phyloP scores from a whole-genome alignment of 2,113 vertebrate species.

The Xenus cinereus region DNA sequence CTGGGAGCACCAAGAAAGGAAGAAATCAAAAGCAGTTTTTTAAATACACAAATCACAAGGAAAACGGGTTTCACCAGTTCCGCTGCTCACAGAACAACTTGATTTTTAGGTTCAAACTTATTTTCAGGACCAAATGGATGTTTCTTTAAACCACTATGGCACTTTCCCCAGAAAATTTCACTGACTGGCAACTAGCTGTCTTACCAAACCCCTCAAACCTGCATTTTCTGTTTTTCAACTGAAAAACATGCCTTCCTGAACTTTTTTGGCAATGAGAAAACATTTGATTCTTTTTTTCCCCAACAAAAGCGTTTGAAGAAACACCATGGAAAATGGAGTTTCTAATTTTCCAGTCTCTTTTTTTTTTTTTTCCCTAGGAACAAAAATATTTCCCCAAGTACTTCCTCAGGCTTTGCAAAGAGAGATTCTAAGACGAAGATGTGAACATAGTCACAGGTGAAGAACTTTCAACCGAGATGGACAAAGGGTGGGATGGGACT shows the following conservation, averaged over 20 bases:
- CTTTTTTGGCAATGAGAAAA: neutral
- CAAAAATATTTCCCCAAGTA: neutral
- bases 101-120: neutral
- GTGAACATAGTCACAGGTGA: neutral
- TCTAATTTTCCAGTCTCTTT: neutral
- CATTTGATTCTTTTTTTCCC: neutral
- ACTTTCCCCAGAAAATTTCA: neutral
- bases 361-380: neutral
- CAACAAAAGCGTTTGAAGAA: neutral
- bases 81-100: neutral
- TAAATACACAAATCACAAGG: neutral
- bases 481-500: neutral
- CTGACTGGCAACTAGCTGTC: neutral
- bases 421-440: neutral
- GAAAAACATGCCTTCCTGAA: neutral
- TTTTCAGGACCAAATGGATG: neutral
- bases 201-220: neutral
- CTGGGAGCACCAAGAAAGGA: neutral
- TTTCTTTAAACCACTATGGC: neutral
- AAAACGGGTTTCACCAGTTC: neutral
- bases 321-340: neutral
- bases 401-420: neutral
- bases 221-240: neutral
- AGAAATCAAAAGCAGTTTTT: neutral
- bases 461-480: neutral